A percentile compares a stretch with the other conserved stretches of the same genome.
Conservation (phyloP, 2,888 invertebrate genomes). For the Bedellia somnulentella region DNA sequence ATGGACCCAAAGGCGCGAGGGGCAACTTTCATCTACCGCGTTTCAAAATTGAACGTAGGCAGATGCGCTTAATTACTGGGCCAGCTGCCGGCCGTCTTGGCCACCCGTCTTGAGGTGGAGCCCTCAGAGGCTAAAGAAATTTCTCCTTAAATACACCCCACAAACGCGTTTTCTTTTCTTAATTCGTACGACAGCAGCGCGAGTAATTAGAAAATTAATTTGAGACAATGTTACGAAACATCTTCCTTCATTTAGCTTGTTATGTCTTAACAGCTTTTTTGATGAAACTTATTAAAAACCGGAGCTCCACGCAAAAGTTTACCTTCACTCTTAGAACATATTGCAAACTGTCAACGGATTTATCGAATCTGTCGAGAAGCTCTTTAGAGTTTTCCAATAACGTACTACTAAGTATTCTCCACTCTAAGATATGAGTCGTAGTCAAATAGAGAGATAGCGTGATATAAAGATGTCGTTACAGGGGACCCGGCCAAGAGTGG, state of each 20-base stretch:
- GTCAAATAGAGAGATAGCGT: slow-evolving; percentile 46
- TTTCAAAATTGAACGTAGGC: slow-evolving; percentile 60
- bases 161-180: slow-evolving; percentile 28
- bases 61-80: slow-evolving; percentile 58
- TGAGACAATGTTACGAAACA: slow-evolving; percentile 3
- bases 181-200: slow-evolving; percentile 23
- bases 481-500: slow-evolving; percentile 14
- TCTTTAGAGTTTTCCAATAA: slow-evolving; percentile 41
- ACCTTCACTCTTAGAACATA: too few species aligned
- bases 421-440: slow-evolving; percentile 42
- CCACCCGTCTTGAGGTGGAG: slow-evolving; percentile 36
- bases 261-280: too few species aligned
- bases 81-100: slow-evolving; percentile 44
- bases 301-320: too few species aligned
- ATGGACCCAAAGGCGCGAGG: slow-evolving; percentile 47
- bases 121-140: slow-evolving; percentile 19
- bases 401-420: slow-evolving; percentile 36
- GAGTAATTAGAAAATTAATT: slow-evolving; percentile 5
- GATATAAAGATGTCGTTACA: slow-evolving; percentile 47
- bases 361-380: slow-evolving; percentile 10
- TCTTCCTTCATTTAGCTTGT: too few species aligned
- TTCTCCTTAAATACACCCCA: slow-evolving; percentile 1
- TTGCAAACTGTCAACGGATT: slow-evolving; percentile 1
- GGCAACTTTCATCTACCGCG: slow-evolving; percentile 52
- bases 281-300: too few species aligned